Evolutionary conservation across 2,113 vertebrate genomes (phyloP), one percentile per base, ranked within the genome.

Genomic region (Chaenocephalus aceratus): DNA sequence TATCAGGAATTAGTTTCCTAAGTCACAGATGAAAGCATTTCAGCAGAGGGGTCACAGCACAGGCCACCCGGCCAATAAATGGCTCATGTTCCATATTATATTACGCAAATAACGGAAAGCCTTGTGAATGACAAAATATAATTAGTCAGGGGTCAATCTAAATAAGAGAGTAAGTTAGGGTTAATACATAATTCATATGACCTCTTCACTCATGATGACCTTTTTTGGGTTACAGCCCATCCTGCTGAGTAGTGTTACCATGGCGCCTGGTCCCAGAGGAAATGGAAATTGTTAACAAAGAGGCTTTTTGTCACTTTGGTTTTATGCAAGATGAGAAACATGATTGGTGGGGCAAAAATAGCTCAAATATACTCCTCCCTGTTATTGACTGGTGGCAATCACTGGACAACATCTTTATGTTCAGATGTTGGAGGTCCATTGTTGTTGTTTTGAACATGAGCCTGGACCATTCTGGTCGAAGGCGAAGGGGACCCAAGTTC

Each of bases 141-240:
- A 86, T 63, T 87, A 79, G 72, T 46, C 23, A 6, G 48, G 58
- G 75, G 83, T 89, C 84, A 83, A 5, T 73, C 26, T 80, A 86
- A 91, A 88, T 79, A 67, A 60, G 56, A 63, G 12, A 61, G 71
- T 52, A 12, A 36, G 61, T 86, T 60, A 65, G 64, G 85, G 73
- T 84, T 76, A 79, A 92, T 94, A 53, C 89, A 93, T 94, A 91
- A 94, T 94, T 93, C 92, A 94, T 94, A 83, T 72, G 88, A 91
- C 91, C 86, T 80, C 70, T 68, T 49, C 66, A 79, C 67, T 84
- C 78, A 21, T 44, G 54, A 34, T 75, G 80, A 89, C 84, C 83
- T 80, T 77, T 66, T 64, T 58, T 70, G 75, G 75, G 71, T 64
- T 30, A 6, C 11, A 9, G 58, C 44, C 62, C 79, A 53, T 49